phyloP scores from a whole-genome alignment of 2,888 invertebrate species.

The Chymomyza amoena region DNA sequence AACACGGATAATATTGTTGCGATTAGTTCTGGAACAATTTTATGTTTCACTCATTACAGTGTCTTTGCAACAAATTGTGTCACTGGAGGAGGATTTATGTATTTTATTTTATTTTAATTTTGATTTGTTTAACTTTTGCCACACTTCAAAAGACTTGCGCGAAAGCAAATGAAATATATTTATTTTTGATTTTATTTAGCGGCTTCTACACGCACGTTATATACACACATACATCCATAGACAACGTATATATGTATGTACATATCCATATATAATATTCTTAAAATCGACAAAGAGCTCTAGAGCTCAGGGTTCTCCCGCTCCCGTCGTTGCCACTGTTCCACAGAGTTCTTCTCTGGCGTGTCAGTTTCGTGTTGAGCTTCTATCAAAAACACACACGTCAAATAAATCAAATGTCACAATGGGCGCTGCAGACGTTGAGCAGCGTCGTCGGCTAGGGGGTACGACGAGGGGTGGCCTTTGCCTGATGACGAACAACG shows the following conservation, averaged over 20 bases:
- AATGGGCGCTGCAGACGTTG: slow-evolving; percentile 48
- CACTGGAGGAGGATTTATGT: slow-evolving; percentile 21
- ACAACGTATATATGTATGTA: neutral
- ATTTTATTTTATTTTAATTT: slow-evolving; percentile 13
- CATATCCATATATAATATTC: slow-evolving; percentile 26
- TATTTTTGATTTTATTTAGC: slow-evolving; percentile 52
- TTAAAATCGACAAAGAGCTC: slow-evolving; percentile 36
- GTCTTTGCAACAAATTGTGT: slow-evolving; percentile 7
- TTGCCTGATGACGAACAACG: slow-evolving; percentile 57
- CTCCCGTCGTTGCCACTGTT: neutral
- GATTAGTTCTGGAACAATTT: neutral
- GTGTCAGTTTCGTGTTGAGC: slow-evolving; percentile 74
- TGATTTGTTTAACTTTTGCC: slow-evolving; percentile 9
- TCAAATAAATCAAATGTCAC: slow-evolving; percentile 78
- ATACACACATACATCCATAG: neutral
- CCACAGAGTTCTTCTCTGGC: slow-evolving; percentile 4
- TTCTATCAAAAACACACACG: slow-evolving; percentile 76
- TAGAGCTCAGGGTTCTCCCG: neutral
- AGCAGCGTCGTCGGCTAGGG: slow-evolving; percentile 6
- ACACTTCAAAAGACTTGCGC: slow-evolving; percentile 29
- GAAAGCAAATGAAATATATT: slow-evolving; percentile 47
- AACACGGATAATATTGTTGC: neutral
- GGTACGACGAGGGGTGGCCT: slow-evolving; percentile 6
- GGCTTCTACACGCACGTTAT: neutral
- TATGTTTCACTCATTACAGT: neutral